A percentile compares a stretch with the other conserved stretches of the same genome.
Conservation (phyloP, 2,888 invertebrate genomes). For the Plagodis dolabraria region DNA sequence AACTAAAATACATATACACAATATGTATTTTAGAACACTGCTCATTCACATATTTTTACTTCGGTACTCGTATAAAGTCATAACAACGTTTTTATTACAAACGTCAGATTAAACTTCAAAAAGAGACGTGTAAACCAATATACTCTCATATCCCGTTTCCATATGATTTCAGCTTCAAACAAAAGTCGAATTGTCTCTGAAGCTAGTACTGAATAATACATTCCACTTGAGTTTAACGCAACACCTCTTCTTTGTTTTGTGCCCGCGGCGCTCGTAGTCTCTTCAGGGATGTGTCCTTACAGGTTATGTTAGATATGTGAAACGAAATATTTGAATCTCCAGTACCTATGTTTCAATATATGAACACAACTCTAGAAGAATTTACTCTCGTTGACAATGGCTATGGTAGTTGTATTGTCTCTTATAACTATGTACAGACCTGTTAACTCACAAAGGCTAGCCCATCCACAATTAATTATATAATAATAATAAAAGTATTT, state of each 20-base stretch:
- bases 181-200: conserved; percentile 60
- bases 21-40: too few relatives aligned
- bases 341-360: too few relatives aligned
- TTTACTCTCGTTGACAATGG: too few relatives aligned
- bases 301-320: conserved; percentile 6
- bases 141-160: conserved; percentile 41
- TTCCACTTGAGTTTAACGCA: conserved; percentile 70
- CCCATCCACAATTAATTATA: too few relatives aligned
- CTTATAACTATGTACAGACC: too few relatives aligned
- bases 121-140: conserved; percentile 37
- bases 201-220: conserved; percentile 68
- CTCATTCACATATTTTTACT: too few relatives aligned
- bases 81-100: not conserved
- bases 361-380: too few relatives aligned
- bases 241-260: conserved; percentile 66
- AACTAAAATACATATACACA: too few relatives aligned
- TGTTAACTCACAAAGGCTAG: too few relatives aligned
- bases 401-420: too few relatives aligned
- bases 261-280: conserved; percentile 47
- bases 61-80: too few relatives aligned
- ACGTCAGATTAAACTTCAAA: conserved; percentile 12
- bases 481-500: too few relatives aligned
- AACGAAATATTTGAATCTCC: conserved; percentile 4
- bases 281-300: conserved; percentile 32
- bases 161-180: conserved; percentile 56